Percentiles rank a stretch among this genome's conserved stretches.
phyloP scores from a whole-genome alignment of 35 echinoderm and acorn worm genomes.

The Ophioderma brevispina region DNA sequence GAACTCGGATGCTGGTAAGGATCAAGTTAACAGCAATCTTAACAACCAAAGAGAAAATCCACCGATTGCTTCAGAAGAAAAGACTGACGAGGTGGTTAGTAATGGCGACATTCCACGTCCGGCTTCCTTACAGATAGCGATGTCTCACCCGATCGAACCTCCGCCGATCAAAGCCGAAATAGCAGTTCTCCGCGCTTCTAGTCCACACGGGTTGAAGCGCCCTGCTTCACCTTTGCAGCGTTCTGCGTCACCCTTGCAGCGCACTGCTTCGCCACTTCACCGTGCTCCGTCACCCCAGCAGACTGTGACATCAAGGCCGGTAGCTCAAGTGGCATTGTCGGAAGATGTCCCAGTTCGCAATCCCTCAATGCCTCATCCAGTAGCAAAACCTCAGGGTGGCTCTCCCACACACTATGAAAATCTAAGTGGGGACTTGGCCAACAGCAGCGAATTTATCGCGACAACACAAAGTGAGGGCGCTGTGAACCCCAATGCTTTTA shows the following conservation, averaged over 20 bases:
- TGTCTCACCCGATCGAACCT: not conserved
- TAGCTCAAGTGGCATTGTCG: not conserved
- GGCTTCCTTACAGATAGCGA: not conserved
- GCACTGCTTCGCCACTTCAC: not conserved
- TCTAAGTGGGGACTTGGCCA: not conserved
- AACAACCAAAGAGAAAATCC: not conserved
- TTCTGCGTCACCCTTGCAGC: not conserved
- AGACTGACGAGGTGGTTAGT: not conserved
- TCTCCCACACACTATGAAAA: not conserved
- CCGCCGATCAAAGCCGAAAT: not conserved
- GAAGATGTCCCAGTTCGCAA: not conserved
- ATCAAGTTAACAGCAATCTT: not conserved
- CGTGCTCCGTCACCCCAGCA: not conserved
- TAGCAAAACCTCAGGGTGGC: not conserved
- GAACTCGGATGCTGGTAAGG: not conserved
- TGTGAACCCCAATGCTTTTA: not conserved
- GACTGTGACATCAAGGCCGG: not conserved
- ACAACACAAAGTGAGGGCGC: not conserved
- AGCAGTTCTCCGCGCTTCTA: not conserved
- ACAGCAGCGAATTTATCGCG: not conserved
- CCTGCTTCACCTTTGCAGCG: not conserved
- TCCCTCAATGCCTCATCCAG: not conserved
- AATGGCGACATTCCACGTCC: not conserved
- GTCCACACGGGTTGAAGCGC: not conserved
- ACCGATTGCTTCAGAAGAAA: not conserved